Percentiles rank a stretch among this genome's conserved stretches.
Evolutionary conservation across 37 sponge, comb jelly and placozoan genomes (phyloP).

Genomic region (Chondrosia reniformis): DNA sequence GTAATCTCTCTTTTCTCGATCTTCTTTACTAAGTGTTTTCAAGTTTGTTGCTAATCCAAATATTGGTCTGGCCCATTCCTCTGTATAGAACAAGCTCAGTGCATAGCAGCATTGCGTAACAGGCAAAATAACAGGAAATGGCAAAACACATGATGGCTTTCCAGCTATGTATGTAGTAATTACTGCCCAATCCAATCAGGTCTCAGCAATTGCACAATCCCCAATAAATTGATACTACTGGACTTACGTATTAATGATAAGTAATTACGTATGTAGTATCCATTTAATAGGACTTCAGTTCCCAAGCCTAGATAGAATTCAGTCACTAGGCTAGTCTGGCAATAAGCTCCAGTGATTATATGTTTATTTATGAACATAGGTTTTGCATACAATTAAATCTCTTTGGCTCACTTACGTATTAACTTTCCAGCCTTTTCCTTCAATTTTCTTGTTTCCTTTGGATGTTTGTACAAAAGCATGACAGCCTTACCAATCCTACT

Average conservation of each 20-base stretch:
- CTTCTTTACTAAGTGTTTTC: constrained; percentile 81
- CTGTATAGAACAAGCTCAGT: constrained; percentile 38
- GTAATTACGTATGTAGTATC: too few relatives aligned
- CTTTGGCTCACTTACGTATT: constrained; percentile 86
- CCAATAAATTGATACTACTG: too few relatives aligned
- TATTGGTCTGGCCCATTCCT: constrained; percentile 96
- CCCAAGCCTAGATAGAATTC: too few relatives aligned
- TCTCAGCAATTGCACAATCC: too few relatives aligned
- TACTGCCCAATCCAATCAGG: too few relatives aligned
- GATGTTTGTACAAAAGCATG: constrained; percentile 93
- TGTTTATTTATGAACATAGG: too few relatives aligned
- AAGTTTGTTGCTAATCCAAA: constrained; percentile 92
- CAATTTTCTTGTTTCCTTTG: constrained; percentile 88
- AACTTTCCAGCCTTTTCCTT: constrained; percentile 86
- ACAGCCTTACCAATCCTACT: constrained; percentile 96
- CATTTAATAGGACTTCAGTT: too few relatives aligned
- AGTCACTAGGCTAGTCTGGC: too few relatives aligned
- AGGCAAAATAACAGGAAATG: not conserved
- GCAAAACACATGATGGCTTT: not conserved
- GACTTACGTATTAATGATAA: too few relatives aligned
- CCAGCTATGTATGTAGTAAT: not conserved
- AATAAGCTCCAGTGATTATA: too few relatives aligned
- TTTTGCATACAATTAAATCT: too few relatives aligned
- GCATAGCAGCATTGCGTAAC: too few relatives aligned
- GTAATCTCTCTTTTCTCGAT: constrained; percentile 86